Evolutionary conservation across 2,797 vertebrate species (phyloP), one percentile per base, ranked within the genome.

Genomic region (Adelosebastes latens): DNA sequence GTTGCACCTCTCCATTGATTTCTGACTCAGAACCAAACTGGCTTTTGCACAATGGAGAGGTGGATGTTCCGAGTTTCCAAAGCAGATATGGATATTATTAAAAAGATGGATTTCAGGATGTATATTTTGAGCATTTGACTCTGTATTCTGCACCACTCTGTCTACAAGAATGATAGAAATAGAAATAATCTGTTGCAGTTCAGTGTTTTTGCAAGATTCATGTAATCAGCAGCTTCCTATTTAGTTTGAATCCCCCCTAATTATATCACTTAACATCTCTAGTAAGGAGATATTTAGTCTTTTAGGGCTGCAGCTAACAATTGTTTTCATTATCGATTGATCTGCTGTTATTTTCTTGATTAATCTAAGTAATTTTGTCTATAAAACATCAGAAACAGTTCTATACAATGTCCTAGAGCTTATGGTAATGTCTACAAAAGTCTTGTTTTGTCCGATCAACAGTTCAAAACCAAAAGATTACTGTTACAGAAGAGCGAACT

Each of bases 1-100:
- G 75, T 42, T 68, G 20, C 55, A 8, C 49, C 20, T 72, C 81
- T 60, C 27, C 58, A 66, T 72, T 27, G 46, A 77, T 82, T 81
- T 86, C 60, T 34, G 24, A 53, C 46, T 76, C 29, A 42, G 20
- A 34, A 31, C 8, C 24, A 18, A 34, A 75, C 6, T 42, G n/a
- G 16, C 13, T 53, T n/a, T 59, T 63, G 42, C 42, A 16, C 25
- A 14, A 4, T 8, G 2, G 25, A 2, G 29, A 60, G 55, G 55
- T 34, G 9, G 49, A 9, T 8, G 24, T 31, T 58, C 24, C 10
- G 24, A 62, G 42, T 4, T 32, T 4, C 29, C 4, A 16, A 63
- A 68, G 22, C 46, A 27, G n/a, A 27, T 36, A 29, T 32, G 42
- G 59, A 78, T 32, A 16, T 73, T 20, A 25, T 11, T 12, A 16